Base-by-base conservation (phyloP, 2,113 vertebrate genomes). In the Eudyptes chrysolophus region DNA sequence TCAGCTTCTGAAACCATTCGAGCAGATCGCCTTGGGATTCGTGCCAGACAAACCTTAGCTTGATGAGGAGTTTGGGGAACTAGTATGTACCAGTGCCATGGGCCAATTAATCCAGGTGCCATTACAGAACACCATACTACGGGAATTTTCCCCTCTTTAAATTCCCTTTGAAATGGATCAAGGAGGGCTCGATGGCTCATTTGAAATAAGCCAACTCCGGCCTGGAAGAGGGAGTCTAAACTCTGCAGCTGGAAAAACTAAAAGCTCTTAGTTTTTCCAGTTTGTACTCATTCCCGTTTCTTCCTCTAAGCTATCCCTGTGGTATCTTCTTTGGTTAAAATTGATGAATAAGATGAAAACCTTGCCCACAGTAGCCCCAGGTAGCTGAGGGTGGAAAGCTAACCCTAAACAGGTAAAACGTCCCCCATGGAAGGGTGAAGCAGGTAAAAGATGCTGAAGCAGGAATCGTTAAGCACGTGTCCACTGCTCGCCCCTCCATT, bases 401-500 rank as follows among this genome's bases (percentile, higher is more conserved):
- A 12, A 20, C 42, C 42, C 60, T 8, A 1, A 10, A 4, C 4
- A 16, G 32, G 26, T 1, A 4, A 10, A 8, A 8, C 0, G 3
- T 34, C 8, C 46, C 66, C 32, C 32, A 0, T 1, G 27, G 61
- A 17, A 57, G 42, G 52, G 78, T 2, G 27, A 66, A 32, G 69
- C 13, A 2, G 42, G n/a, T 14, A 9, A 6, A 46, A 40, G 49
- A 12, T 3, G 42, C 57, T 7, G 60, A 6, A 16, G 55, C 22
- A 13, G 70, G 61, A 25, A 5, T 9, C 1, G 3, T 8, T 9
- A 1, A 8, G 30, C 3, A 2, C 32, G 2, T 13, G 7, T 4
- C 25, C n/a, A 2, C 34, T 3, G 42, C 58, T 48, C 11, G 4
- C 32, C 44, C 34, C 60, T 38, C 32, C 27, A 6, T 6, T 29